These are phyloP conservation scores for Moxostoma hubbsi DNA, from an alignment of 2,797 vertebrate genomes.

Conservation along the genomic window DNA sequence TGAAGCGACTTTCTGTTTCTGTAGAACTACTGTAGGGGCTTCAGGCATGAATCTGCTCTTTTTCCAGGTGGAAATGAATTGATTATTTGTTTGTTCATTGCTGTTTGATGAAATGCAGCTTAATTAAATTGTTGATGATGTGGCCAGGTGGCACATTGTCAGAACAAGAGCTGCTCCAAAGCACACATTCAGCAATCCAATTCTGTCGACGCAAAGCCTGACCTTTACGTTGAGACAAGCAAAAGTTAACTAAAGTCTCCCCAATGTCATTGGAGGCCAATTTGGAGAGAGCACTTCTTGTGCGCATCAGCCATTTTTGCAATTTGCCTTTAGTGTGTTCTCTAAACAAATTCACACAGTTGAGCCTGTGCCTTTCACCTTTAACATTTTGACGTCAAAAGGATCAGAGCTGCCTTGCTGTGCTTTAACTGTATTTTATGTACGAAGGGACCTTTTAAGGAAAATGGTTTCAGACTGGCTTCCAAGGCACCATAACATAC, in stretches of 20 bases:
- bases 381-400: too few species aligned
- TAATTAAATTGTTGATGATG: conserved; percentile 42
- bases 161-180: conserved; percentile 24
- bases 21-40: not conserved
- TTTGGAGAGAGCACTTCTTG: conserved; percentile 60
- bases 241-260: conserved; percentile 55
- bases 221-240: conserved; percentile 14
- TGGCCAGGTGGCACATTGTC: conserved; percentile 30
- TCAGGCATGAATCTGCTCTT: conserved; percentile 4
- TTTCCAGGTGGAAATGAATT: conserved; percentile 37
- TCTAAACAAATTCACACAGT: too few species aligned
- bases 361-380: too few species aligned
- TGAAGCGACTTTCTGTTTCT: not conserved
- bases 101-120: conserved; percentile 40
- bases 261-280: conserved; percentile 64
- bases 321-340: conserved; percentile 23
- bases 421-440: too few species aligned
- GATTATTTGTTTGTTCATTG: conserved; percentile 35
- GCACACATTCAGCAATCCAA: conserved; percentile 40
- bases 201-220: conserved; percentile 26
- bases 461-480: too few species aligned
- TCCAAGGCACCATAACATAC: too few species aligned
- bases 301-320: conserved; percentile 68
- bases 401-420: too few species aligned
- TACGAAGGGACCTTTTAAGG: too few species aligned